Conservation (phyloP, 2,888 invertebrate species). For the Hyles lineata region DNA sequence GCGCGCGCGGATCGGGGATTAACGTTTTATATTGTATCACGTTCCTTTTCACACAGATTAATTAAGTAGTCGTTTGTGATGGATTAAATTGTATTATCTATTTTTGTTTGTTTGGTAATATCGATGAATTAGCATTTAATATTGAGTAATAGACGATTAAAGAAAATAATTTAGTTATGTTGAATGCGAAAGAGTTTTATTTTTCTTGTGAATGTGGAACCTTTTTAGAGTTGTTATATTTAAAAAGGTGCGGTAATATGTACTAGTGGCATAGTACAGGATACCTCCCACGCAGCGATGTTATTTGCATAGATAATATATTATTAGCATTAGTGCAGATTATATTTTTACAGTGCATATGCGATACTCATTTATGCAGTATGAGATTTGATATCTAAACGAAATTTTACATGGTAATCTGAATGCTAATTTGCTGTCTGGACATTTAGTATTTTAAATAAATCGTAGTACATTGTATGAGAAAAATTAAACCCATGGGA, state of each 20-base stretch:
- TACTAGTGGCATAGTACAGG: slow-evolving; percentile 1
- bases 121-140: background rate
- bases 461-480: too few species aligned
- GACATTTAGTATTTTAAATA: too few species aligned
- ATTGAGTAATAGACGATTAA: too few species aligned
- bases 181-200: too few species aligned
- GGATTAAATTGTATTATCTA: background rate
- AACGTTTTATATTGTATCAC: slow-evolving; percentile 1
- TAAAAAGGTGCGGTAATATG: background rate
- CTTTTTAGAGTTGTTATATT: too few species aligned
- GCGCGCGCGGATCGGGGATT: background rate
- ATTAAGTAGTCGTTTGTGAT: background rate
- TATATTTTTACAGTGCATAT: slow-evolving; percentile 3
- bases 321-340: background rate
- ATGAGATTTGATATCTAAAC: too few species aligned
- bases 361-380: background rate
- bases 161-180: too few species aligned
- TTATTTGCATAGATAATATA: slow-evolving; percentile 10
- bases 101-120: background rate
- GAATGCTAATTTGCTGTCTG: too few species aligned
- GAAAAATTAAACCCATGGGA: too few species aligned
- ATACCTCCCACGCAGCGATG: slow-evolving; percentile 16
- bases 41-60: background rate
- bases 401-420: too few species aligned
- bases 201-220: too few species aligned